Conservation (phyloP, 2,113 vertebrate genomes). For the Cynopterus brachyotis region DNA sequence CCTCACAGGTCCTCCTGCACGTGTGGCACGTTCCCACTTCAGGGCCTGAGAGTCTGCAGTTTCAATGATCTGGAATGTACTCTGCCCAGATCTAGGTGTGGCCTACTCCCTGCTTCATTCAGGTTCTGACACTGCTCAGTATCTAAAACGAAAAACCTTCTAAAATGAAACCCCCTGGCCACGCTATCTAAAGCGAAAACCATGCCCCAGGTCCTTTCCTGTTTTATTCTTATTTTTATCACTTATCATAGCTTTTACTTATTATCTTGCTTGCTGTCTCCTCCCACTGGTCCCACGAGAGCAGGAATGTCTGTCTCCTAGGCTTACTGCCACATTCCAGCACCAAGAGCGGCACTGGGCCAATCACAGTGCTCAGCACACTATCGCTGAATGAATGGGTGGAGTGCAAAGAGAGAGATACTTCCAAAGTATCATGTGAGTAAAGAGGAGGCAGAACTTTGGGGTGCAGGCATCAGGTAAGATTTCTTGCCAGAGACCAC, state of each 20-base stretch:
- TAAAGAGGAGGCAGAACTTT: background rate
- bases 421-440: background rate
- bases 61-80: background rate
- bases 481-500: background rate
- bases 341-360: background rate
- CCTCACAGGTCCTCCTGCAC: background rate
- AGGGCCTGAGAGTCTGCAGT: accelerated
- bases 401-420: background rate
- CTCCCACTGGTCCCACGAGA: background rate
- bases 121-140: background rate
- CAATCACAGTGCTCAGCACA: background rate
- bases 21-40: accelerated
- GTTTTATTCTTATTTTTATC: background rate
- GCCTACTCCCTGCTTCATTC: background rate
- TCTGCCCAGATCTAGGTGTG: background rate
- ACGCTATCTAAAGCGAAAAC: background rate
- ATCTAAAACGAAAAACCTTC: background rate
- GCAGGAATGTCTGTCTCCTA: background rate
- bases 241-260: background rate
- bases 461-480: background rate
- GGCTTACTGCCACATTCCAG: background rate
- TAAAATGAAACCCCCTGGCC: background rate
- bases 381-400: background rate
- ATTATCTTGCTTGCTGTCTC: background rate
- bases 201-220: background rate